Base-by-base conservation (phyloP, 2,888 invertebrate genomes). In the Cartodere bifasciata region DNA sequence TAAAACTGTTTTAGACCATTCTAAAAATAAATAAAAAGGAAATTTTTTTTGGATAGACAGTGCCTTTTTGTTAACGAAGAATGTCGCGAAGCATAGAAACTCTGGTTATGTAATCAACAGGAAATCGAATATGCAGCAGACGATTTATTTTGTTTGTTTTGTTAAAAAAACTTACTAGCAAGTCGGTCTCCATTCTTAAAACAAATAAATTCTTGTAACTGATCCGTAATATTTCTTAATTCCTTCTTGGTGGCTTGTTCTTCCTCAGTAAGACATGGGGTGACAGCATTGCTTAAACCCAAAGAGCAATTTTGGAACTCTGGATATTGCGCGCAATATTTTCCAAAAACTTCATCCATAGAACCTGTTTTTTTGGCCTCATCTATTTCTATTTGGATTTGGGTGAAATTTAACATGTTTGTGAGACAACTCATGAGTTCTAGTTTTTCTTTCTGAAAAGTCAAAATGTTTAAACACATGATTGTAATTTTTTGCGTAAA, bases 141-240 rank as follows among this genome's bases (percentile, higher is more conserved):
- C n/a, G n/a, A n/a, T n/a, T 26, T 6, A 14, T 9, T 9, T 17
- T 9, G n/a, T 17, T 9, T 17, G 6, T 17, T 17, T 6, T 7
- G 7, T 7, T 5, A 5, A 23, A 10, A 14, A 27, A 5, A 68
- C 76, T 67, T 55, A 81, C 81, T 61, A 1, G 85, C 84, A 45
- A 86, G 78, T 43, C 84, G 72, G 52, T 85, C 84, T 5, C 85
- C 85, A 44, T 83, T 81, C 45, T 84, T 83, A 47, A 67, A 74
- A 50, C 86, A 86, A 13, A 80, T 62, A 50, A 86, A 86, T 41
- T 75, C 70, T 0, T 76, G 61, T 1, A 85, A 58, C 38, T 78
- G 76, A 20, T 75, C 68, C 0, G 80, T 67, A 20, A 83, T 71
- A 41, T 79, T 77, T 48, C 72, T 60, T 1, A 76, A 54, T 1